Percentiles rank a stretch among this genome's conserved stretches.
These are phyloP conservation scores for Camelus dromedarius DNA, from an alignment of 2,113 vertebrate genomes.

Conservation along the genomic window DNA sequence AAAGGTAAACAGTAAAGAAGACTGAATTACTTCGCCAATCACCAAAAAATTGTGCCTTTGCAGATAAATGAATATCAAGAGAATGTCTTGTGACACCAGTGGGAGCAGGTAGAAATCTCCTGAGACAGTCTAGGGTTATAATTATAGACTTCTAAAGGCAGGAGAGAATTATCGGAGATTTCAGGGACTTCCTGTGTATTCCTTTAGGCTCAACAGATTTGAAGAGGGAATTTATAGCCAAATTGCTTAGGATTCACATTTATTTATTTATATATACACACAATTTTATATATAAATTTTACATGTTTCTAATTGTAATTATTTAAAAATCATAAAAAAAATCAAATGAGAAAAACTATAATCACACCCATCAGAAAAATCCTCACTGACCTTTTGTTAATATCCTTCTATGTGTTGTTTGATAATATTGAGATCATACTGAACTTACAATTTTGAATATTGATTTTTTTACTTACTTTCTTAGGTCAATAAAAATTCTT, in stretches of 20 bases:
- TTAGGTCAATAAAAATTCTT: conserved; percentile 42
- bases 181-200: conserved; percentile 28
- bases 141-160: conserved; percentile 10
- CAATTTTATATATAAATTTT: neutral
- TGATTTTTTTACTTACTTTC: conserved; percentile 41
- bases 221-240: conserved; percentile 44
- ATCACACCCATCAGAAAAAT: conserved; percentile 15
- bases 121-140: neutral
- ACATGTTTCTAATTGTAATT: conserved; percentile 37
- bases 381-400: conserved; percentile 12
- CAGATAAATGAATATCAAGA: conserved; percentile 27
- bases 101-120: neutral
- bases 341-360: neutral
- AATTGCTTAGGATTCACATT: neutral
- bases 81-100: neutral
- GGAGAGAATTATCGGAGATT: conserved; percentile 21
- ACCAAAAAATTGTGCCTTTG: conserved; percentile 22
- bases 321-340: conserved; percentile 28
- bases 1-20: conserved; percentile 40
- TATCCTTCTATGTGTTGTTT: conserved; percentile 30
- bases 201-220: conserved; percentile 27
- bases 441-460: conserved; percentile 35
- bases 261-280: neutral
- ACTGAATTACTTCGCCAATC: conserved; percentile 49
- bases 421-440: neutral